Conservation (phyloP, 2,888 invertebrate species). For the Autographa pulchrina region DNA sequence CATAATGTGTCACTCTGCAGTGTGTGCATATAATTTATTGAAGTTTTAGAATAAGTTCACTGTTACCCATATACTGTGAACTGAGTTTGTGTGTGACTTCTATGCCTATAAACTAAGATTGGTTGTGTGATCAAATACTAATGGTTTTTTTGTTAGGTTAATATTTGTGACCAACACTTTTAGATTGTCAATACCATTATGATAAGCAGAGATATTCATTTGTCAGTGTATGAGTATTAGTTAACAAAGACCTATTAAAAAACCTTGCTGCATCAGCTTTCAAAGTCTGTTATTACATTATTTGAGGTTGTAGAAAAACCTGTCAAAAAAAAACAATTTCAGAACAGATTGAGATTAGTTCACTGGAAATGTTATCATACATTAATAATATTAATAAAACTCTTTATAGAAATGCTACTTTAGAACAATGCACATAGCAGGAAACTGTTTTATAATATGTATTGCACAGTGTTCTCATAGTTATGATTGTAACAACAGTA, state of each 20-base stretch:
- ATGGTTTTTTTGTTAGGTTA: not conserved
- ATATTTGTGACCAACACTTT: not conserved
- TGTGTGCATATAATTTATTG: not conserved
- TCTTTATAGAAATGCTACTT: not conserved
- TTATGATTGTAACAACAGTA: slow-evolving; percentile 18
- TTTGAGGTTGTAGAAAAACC: slow-evolving; percentile 12
- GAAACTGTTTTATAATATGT: slow-evolving; percentile 21
- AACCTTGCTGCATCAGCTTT: not conserved
- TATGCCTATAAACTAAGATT: not conserved
- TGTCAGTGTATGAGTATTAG: not conserved
- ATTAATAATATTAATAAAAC: not conserved
- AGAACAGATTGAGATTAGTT: not conserved
- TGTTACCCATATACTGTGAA: too few relatives aligned
- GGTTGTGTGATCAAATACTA: not conserved
- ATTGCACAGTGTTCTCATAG: slow-evolving; percentile 23
- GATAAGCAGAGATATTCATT: not conserved
- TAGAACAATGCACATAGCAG: slow-evolving; percentile 9
- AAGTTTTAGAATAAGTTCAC: not conserved
- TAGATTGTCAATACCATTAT: not conserved
- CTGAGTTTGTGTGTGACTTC: not conserved
- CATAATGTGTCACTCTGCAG: not conserved
- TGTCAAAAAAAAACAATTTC: slow-evolving; percentile 15
- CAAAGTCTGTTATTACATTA: slow-evolving; percentile 14
- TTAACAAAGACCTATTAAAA: slow-evolving; percentile 9
- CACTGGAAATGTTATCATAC: not conserved